phyloP scores from a whole-genome alignment of 2,888 invertebrate species.

The Spisula subtruncata region DNA sequence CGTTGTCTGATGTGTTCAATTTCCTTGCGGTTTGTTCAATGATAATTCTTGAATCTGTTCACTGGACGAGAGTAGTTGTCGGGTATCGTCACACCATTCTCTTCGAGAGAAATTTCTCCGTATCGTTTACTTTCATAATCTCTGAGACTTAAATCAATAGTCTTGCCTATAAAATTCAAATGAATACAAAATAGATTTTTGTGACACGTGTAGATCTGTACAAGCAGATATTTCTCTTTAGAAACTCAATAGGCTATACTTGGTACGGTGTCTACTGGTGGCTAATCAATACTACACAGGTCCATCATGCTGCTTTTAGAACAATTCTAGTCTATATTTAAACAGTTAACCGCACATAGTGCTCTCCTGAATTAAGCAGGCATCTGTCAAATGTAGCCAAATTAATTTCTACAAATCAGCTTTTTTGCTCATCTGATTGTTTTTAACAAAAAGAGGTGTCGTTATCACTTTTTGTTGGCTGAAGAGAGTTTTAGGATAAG shows the following conservation, averaged over 20 bases:
- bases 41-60: too few relatives aligned
- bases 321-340: not conserved
- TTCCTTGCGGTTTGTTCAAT: too few relatives aligned
- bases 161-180: conserved; percentile 25
- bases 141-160: not conserved
- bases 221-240: not conserved
- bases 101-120: not conserved
- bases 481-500: too few relatives aligned
- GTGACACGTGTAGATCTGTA: conserved; percentile 22
- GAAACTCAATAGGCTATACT: conserved; percentile 6
- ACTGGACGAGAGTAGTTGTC: not conserved
- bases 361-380: too few relatives aligned
- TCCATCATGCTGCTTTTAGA: not conserved
- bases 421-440: too few relatives aligned
- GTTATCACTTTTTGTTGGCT: too few relatives aligned
- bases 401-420: too few relatives aligned
- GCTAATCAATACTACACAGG: conserved; percentile 8
- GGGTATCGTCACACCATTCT: not conserved
- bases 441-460: too few relatives aligned
- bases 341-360: too few relatives aligned
- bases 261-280: conserved; percentile 2
- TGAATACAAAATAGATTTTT: conserved; percentile 32
- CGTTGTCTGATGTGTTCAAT: not conserved
- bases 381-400: too few relatives aligned
- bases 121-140: not conserved